Evolutionary conservation across 2,888 invertebrate species (phyloP), one percentile per base, ranked within the genome.

Genomic region (Trichopria drosophilae): DNA sequence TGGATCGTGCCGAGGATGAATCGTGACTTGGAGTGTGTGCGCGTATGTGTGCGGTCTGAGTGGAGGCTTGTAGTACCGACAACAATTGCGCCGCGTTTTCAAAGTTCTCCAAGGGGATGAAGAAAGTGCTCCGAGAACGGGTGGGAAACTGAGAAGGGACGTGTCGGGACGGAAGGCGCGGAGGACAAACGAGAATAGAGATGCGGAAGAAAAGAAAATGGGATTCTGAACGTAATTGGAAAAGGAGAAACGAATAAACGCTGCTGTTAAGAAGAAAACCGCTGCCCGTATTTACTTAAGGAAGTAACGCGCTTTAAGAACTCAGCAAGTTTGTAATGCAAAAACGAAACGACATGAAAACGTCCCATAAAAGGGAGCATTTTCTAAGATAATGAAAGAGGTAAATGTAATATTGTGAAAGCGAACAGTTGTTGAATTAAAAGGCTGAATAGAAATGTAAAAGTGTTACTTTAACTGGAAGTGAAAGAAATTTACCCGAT

Each of bases 61-160:
- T 40, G 40, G 12, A 40, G 16, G 15, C 18, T 24, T 15, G 24
- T 29, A 40, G n/a, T n/a, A n/a, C 28, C 29, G 49, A 34, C 42
- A 36, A 45, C 23, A 28, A 45, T 48, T 41, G 44, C 32, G 12
- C 35, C 32, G 26, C n/a, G n/a, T n/a, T n/a, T n/a, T n/a, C 24
- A 39, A 40, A 40, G 19, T 40, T 40, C 40, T 10, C 7, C 28
- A 20, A 29, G 28, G 28, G 29, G 18, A 41, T 9, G 31, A 36
- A 26, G 24, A 26, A 34, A 23, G 32, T 32, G 44, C 35, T 18
- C 24, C 12, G 22, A 34, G 15, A 35, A 36, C 34, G 12, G 34
- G 19, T 6, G 34, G 15, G 34, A 34, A 13, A 34, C 15, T 34
- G 19, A n/a, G n/a, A 34, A 34, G 34, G 15, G 6, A 31, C n/a